Conservation (phyloP, 2,888 invertebrate genomes). For the Plagiodera versicolora region DNA sequence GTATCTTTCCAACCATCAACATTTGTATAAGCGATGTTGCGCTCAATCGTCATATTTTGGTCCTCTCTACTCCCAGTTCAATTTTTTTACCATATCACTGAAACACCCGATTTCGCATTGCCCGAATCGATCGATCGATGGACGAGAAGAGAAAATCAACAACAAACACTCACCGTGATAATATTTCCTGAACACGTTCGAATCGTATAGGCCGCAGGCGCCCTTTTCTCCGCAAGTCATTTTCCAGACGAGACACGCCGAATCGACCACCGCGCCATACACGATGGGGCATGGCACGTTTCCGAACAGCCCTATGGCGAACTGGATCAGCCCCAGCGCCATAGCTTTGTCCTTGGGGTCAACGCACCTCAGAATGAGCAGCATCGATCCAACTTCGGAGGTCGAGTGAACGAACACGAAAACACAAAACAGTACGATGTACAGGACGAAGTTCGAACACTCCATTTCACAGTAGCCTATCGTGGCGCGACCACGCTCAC, state of each 20-base stretch:
- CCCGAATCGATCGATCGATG: neutral
- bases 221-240: constrained; percentile 78
- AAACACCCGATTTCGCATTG: too few relatives aligned
- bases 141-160: too few relatives aligned
- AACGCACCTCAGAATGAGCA: constrained; percentile 87
- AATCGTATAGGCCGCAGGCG: constrained; percentile 87
- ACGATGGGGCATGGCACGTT: constrained; percentile 95
- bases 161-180: constrained; percentile 72
- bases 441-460: constrained; percentile 78
- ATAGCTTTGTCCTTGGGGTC: constrained; percentile 92
- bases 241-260: constrained; percentile 87
- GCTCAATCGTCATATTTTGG: too few relatives aligned
- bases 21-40: too few relatives aligned
- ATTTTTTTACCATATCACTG: too few relatives aligned
- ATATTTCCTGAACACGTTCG: constrained; percentile 78
- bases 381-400: constrained; percentile 88
- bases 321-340: constrained; percentile 92
- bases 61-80: too few relatives aligned
- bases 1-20: too few relatives aligned
- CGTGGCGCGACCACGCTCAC: constrained; percentile 58
- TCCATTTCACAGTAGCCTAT: constrained; percentile 80
- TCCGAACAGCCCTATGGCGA: constrained; percentile 90
- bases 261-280: constrained; percentile 90
- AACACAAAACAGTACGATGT: constrained; percentile 80
- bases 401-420: constrained; percentile 92